Evolutionary conservation across 2,888 invertebrate species (phyloP).

Genomic region (Philhelius pedissequus): DNA sequence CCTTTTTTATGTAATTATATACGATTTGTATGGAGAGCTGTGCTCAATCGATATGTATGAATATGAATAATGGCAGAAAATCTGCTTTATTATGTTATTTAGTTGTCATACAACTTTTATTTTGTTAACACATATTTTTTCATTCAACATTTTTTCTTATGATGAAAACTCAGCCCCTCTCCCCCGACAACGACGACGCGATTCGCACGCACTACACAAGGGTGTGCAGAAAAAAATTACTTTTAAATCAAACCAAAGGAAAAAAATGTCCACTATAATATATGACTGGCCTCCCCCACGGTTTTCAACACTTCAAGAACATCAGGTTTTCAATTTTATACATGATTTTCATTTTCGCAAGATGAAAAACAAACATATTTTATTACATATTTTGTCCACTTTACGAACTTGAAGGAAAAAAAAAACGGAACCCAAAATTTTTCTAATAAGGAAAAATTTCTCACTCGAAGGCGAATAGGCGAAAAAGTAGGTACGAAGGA

Average conservation of each 20-base stretch:
- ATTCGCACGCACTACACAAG: conserved; percentile 1
- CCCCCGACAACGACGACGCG: conserved; percentile 10
- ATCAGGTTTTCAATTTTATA: conserved; percentile 23
- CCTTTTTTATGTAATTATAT: conserved; percentile 50
- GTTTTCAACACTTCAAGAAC: conserved; percentile 18
- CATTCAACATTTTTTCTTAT: conserved; percentile 60
- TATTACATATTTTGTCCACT: conserved; percentile 39
- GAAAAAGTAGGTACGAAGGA: conserved; percentile 16
- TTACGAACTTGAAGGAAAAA: background rate
- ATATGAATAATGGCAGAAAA: conserved; percentile 42
- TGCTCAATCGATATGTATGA: conserved; percentile 57
- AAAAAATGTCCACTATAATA: conserved; percentile 29
- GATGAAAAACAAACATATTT: conserved; percentile 24
- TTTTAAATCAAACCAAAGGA: background rate
- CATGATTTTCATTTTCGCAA: conserved; percentile 15
- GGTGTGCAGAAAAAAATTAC: conserved; percentile 35
- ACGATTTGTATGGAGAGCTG: conserved; percentile 27
- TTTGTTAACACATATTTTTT: conserved; percentile 55
- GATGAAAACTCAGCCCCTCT: conserved; percentile 21
- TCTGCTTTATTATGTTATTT: conserved; percentile 36
- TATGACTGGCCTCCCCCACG: background rate
- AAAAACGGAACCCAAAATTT: background rate
- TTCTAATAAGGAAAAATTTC: conserved; percentile 55
- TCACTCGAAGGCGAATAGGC: conserved; percentile 31
- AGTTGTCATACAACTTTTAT: conserved; percentile 60